phyloP scores from a whole-genome alignment of 2,113 vertebrate genomes.

The Scomber scombrus region DNA sequence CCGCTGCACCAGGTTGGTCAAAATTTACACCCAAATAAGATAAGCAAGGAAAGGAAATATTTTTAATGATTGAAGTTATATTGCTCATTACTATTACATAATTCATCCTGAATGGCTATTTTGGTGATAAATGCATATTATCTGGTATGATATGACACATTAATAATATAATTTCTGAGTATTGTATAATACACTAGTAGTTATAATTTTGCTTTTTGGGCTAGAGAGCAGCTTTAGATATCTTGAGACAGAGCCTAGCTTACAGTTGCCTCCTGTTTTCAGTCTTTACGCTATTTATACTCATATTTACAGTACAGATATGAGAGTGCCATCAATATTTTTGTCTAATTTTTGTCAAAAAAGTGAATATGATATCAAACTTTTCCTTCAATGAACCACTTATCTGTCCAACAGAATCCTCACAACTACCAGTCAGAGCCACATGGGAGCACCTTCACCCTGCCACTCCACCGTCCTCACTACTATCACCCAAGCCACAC shows the following conservation, averaged over 20 bases:
- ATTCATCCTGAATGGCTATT: too few relatives aligned
- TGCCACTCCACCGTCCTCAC: constrained; percentile 39
- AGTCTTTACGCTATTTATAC: too few relatives aligned
- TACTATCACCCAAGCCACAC: constrained; percentile 42
- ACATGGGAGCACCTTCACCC: constrained; percentile 30
- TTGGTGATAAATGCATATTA: too few relatives aligned
- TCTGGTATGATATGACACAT: too few relatives aligned
- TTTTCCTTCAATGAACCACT: neutral
- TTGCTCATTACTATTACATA: neutral
- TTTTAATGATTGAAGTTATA: neutral
- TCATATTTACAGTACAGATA: too few relatives aligned
- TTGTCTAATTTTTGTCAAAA: neutral
- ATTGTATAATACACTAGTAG: too few relatives aligned
- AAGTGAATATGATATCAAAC: neutral
- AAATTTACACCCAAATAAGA: neutral
- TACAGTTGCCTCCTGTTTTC: too few relatives aligned
- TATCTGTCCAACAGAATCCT: constrained; percentile 43
- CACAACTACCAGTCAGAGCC: constrained; percentile 37
- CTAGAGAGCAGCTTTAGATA: too few relatives aligned
- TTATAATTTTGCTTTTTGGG: too few relatives aligned
- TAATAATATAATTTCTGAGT: too few relatives aligned
- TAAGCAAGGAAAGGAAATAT: neutral
- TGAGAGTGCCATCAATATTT: too few relatives aligned
- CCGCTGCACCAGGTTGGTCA: constrained; percentile 68
- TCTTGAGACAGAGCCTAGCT: too few relatives aligned